Percentiles rank a stretch among this genome's conserved stretches.
These are phyloP conservation scores for Phrynosoma blainvillii DNA, from an alignment of 2,113 vertebrate genomes.

Conservation along the genomic window DNA sequence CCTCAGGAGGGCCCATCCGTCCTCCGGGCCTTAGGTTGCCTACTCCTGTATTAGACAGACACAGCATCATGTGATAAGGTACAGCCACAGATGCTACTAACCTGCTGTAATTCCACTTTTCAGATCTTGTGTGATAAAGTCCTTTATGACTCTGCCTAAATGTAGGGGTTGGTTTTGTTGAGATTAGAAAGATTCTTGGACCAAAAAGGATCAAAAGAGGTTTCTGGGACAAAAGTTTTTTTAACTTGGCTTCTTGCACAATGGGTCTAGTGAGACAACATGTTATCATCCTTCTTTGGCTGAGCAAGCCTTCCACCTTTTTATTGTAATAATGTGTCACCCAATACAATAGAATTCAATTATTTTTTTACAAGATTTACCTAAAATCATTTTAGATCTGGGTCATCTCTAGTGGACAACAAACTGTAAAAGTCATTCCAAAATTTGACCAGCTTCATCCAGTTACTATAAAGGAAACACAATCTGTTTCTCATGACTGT, in stretches of 20 bases:
- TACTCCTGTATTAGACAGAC: no score
- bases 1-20: no score
- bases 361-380: background rate
- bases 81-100: no score
- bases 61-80: no score
- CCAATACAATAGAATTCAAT: background rate
- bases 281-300: background rate
- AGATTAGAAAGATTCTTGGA: background rate
- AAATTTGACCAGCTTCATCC: slow-evolving; percentile 4
- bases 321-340: background rate
- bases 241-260: background rate
- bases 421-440: background rate
- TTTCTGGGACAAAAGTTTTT: background rate
- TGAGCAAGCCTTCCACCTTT: background rate
- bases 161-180: background rate
- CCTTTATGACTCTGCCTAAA: background rate
- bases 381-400: background rate
- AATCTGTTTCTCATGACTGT: slow-evolving; percentile 2
- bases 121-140: no score
- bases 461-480: slow-evolving; percentile 1
- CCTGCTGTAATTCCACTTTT: no score
- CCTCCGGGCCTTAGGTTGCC: no score
- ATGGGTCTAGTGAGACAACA: background rate
- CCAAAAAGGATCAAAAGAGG: background rate
- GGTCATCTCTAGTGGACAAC: background rate